Evolutionary conservation across 2,797 vertebrate genomes (phyloP).

Genomic region (Myotis pilosus): DNA sequence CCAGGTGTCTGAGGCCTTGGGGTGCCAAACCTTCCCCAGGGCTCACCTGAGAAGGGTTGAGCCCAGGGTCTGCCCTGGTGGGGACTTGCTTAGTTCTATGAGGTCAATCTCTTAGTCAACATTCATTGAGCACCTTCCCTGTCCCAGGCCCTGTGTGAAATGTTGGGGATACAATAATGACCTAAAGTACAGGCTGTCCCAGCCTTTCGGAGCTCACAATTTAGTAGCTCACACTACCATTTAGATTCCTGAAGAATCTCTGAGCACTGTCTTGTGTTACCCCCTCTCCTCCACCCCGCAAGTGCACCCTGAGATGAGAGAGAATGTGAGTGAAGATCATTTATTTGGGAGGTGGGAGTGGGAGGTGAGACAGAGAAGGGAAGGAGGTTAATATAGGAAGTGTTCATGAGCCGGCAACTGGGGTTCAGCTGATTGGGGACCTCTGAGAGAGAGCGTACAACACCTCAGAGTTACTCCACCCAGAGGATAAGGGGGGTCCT

Average conservation of each 20-base stretch:
- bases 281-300: neutral
- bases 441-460: neutral
- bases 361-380: neutral
- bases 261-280: neutral
- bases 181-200: neutral
- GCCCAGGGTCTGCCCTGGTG: neutral
- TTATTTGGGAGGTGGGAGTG: neutral
- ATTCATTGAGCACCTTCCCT: neutral
- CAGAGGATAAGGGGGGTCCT: rapidly evolving
- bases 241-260: neutral
- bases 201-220: neutral
- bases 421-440: neutral
- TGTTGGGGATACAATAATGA: neutral
- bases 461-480: neutral
- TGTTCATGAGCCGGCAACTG: neutral
- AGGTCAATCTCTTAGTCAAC: neutral
- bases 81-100: neutral
- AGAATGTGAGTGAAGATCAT: neutral
- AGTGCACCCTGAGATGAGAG: neutral
- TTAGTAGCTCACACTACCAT: neutral
- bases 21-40: neutral
- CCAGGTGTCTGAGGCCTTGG: neutral
- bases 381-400: neutral
- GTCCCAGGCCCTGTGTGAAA: neutral
- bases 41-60: neutral